Conservation (phyloP, 2,888 invertebrate species). For the Drepanosiphum platanoidis region DNA sequence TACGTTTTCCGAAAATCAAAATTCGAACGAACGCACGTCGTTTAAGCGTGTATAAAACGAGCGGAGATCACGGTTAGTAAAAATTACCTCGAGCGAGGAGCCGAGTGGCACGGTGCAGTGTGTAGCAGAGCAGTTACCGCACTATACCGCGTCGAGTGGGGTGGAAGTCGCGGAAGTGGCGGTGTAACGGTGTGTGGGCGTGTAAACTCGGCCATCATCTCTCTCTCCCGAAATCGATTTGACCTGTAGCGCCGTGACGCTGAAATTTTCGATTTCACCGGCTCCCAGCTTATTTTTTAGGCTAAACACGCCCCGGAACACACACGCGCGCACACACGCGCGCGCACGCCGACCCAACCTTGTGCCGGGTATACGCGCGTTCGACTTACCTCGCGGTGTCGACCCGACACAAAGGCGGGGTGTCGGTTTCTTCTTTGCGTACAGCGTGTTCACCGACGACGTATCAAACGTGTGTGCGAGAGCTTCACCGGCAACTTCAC, state of each 20-base stretch:
- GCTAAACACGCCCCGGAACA: constrained; percentile 41
- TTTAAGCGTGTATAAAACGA: no score
- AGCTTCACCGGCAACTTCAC: not conserved
- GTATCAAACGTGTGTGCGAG: no score
- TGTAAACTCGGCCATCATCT: constrained; percentile 58
- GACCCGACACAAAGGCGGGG: not conserved
- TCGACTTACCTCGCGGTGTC: not conserved
- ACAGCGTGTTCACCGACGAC: not conserved
- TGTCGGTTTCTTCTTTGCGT: not conserved
- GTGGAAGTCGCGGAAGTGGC: not conserved
- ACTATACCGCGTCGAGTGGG: not conserved
- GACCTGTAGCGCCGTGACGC: constrained; percentile 62
- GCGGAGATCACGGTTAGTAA: no score
- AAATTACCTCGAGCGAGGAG: not conserved
- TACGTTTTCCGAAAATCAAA: no score
- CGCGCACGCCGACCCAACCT: not conserved
- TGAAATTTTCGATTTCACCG: constrained; percentile 58
- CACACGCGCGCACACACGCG: not conserved
- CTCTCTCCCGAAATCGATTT: constrained; percentile 59
- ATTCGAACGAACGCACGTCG: no score
- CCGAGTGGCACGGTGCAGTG: not conserved
- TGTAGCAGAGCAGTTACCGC: not conserved
- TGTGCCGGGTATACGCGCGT: not conserved
- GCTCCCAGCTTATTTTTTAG: constrained; percentile 9
- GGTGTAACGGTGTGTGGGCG: constrained; percentile 47